phyloP scores from a whole-genome alignment of 2,888 invertebrate genomes.

The Thalpophila matura region DNA sequence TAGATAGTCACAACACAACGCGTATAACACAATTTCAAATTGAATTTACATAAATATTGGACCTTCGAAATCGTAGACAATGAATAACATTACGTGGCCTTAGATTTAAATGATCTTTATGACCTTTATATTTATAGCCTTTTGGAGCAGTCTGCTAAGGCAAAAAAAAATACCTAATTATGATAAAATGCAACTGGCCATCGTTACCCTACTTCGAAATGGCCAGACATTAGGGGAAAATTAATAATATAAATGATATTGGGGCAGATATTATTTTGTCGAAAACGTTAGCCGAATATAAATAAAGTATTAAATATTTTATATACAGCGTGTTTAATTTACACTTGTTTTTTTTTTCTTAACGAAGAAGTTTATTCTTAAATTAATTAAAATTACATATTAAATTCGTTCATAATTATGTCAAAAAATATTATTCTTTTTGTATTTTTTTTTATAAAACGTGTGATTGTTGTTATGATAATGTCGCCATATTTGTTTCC shows the following conservation, averaged over 20 bases:
- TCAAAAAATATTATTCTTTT: background rate
- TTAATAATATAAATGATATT: conserved; percentile 58
- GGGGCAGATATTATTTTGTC: conserved; percentile 53
- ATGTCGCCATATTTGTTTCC: background rate
- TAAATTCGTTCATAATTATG: no score
- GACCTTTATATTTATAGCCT: conserved; percentile 21
- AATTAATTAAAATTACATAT: background rate
- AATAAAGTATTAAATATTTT: conserved; percentile 47
- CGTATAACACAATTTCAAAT: no score
- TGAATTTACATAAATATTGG: background rate
- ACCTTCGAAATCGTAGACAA: conserved; percentile 15
- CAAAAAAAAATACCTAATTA: conserved; percentile 21
- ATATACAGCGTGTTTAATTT: conserved; percentile 51
- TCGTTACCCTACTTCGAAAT: conserved; percentile 43
- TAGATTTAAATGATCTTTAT: conserved; percentile 27
- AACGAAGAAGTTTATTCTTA: background rate
- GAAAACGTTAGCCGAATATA: conserved; percentile 56
- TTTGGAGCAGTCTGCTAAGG: background rate
- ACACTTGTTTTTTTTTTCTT: background rate
- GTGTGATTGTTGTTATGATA: background rate
- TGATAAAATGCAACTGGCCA: conserved; percentile 41
- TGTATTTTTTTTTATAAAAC: background rate
- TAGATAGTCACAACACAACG: no score
- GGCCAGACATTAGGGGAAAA: conserved; percentile 48
- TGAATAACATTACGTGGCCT: conserved; percentile 12